Base-by-base conservation (phyloP, 2,797 vertebrate species). In the Macropus fuliginosus region DNA sequence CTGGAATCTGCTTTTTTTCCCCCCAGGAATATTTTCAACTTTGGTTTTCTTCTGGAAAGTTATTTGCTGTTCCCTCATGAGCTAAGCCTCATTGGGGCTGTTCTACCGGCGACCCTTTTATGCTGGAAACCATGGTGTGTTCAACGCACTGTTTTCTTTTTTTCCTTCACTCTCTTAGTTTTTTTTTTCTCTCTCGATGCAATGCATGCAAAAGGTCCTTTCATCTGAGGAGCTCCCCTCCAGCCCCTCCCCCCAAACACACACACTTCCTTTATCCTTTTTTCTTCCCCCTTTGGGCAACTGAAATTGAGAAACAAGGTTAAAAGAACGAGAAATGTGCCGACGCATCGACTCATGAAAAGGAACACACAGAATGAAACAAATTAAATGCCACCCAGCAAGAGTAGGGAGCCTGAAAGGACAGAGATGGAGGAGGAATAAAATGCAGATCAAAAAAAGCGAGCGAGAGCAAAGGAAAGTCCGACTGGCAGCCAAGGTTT, bases 381-480 rank as follows among this genome's bases (percentile, higher is more conserved):
- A 98, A 97, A 98, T 98, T 97, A 98, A 98, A 98, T 93, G 96
- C 97, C 96, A 95, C 98, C 98, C 12, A n/a, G 95, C 55, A 96
- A 98, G 97, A 97, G 96, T 96, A 97, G 98, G 95, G 92, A 94
- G 93, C 12, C 40, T 55, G 95, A 97, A 94, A 91, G 92, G 95
- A 92, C 97, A 93, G 59, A 46, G 90, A 52, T 34, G 56, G 24
- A 28, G 87, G 55, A 74, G 66, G 62, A 54, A 93, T 96, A 96
- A 98, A 97, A 92, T 90, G 52, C 95, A 97, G 96, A 96, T 97
- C 95, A 97, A 98, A 98, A 56, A 98, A 97, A 94, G 93, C 91
- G 54, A 93, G 92, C 94, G 96, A 57, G 55, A 1, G 57, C 55
- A 55, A 57, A 91, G 21, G 0, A 55, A 97, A 87, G 93, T 34